These are phyloP conservation scores for Gyps fulvus DNA, from an alignment of 2,113 vertebrate species.

Conservation along the genomic window DNA sequence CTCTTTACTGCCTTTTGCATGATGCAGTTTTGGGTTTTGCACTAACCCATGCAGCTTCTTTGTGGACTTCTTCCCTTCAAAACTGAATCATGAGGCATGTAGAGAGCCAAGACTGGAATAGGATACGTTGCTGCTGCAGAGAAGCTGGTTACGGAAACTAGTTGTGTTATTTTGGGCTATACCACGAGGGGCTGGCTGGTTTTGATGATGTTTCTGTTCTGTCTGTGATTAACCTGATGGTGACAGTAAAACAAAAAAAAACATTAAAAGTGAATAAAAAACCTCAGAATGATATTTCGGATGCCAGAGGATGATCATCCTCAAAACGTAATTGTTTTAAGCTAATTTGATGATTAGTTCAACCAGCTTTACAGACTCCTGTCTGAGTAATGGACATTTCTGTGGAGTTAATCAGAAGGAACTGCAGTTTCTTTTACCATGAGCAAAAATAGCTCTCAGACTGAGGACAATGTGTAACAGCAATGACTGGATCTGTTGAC, in stretches of 20 bases:
- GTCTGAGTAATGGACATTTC: constrained; percentile 18
- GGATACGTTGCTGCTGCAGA: background rate
- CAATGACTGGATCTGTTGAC: constrained; percentile 18
- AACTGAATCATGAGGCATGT: background rate
- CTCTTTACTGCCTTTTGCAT: background rate
- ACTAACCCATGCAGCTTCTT: background rate
- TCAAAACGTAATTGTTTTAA: background rate
- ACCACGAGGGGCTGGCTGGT: background rate
- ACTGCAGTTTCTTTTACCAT: background rate
- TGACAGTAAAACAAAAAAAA: background rate
- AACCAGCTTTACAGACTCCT: background rate
- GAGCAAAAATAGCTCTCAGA: background rate
- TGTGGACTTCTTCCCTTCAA: background rate
- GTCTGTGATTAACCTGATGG: constrained; percentile 17
- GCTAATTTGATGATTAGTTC: background rate
- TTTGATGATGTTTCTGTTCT: background rate
- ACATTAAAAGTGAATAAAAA: background rate
- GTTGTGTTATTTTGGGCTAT: background rate
- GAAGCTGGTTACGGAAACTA: background rate
- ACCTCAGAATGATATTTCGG: background rate
- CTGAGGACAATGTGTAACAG: constrained; percentile 30
- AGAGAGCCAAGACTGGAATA: background rate
- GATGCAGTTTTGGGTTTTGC: background rate
- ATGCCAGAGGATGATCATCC: background rate
- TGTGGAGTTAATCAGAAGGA: constrained; percentile 31